Conservation (phyloP, 2,888 invertebrate species). For the Crematogaster levior region DNA sequence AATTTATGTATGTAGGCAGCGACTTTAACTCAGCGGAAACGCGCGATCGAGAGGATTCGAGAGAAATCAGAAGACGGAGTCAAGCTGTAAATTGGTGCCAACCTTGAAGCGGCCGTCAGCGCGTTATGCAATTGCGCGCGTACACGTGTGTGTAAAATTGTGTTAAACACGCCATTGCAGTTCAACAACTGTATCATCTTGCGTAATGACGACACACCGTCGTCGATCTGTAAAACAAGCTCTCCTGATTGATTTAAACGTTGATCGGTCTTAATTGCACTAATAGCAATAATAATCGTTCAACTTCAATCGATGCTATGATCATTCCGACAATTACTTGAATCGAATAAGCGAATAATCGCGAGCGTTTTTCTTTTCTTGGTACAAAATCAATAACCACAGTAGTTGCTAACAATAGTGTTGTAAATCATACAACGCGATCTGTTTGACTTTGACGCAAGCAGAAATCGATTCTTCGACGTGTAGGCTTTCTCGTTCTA, state of each 20-base stretch:
- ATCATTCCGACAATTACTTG: not conserved
- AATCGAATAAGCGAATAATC: not conserved
- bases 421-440: not conserved
- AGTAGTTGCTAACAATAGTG: not conserved
- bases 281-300: not conserved
- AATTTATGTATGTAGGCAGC: slow-evolving; percentile 26
- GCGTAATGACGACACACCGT: slow-evolving; percentile 35
- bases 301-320: not conserved
- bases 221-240: not conserved
- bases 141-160: slow-evolving; percentile 11
- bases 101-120: slow-evolving; percentile 57
- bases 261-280: not conserved
- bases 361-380: not conserved
- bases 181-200: slow-evolving; percentile 54
- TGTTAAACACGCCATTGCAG: slow-evolving; percentile 25
- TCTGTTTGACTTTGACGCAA: slow-evolving; percentile 6
- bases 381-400: not conserved
- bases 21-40: slow-evolving; percentile 27
- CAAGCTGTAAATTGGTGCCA: slow-evolving; percentile 57
- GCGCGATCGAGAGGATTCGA: slow-evolving; percentile 35
- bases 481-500: not conserved
- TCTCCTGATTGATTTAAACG: not conserved
- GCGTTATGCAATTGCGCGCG: slow-evolving; percentile 58
- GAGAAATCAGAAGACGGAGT: slow-evolving; percentile 55
- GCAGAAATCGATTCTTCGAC: slow-evolving; percentile 14